These are phyloP conservation scores for Drosophila bocqueti DNA, from an alignment of 1,140 invertebrate genomes.

Conservation along the genomic window DNA sequence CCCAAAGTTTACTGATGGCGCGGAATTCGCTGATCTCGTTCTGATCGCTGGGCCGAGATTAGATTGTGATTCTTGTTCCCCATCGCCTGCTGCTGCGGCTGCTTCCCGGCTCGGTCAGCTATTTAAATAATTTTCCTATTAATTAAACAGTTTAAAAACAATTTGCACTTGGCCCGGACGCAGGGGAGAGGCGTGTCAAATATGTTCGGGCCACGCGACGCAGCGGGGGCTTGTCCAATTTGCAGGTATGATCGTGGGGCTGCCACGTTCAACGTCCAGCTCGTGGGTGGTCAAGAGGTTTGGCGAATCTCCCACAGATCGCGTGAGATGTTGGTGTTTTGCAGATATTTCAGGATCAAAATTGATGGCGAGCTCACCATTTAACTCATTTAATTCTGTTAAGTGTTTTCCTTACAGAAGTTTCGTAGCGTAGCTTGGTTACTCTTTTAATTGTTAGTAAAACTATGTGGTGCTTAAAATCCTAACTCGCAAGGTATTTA, in stretches of 20 bases:
- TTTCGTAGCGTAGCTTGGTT: too few species aligned
- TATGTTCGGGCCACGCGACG: constrained; percentile 38
- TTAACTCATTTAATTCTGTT: background rate
- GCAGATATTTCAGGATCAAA: background rate
- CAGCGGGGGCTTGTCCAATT: constrained; percentile 52
- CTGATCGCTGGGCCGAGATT: constrained; percentile 64
- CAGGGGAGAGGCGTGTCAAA: constrained; percentile 10
- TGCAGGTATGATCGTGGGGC: constrained; percentile 22
- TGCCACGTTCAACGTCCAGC: constrained; percentile 15
- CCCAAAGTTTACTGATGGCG: constrained; percentile 40
- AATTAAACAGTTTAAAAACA: constrained; percentile 79
- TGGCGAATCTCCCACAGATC: constrained; percentile 7
- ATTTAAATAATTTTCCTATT: constrained; percentile 76
- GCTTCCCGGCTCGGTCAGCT: constrained; percentile 3
- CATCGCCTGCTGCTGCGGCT: constrained; percentile 2
- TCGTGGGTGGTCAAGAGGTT: constrained; percentile 28
- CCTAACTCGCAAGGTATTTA: too few species aligned
- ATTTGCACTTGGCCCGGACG: constrained; percentile 54
- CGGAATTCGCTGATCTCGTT: constrained; percentile 78
- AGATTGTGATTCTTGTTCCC: constrained; percentile 53
- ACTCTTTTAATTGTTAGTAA: too few species aligned
- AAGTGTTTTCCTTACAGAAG: background rate
- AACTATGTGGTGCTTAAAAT: too few species aligned
- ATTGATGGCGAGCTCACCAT: background rate
- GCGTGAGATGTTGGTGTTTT: constrained; percentile 4